A percentile compares a stretch with the other conserved stretches of the same genome.
Evolutionary conservation across 2,113 vertebrate species (phyloP).

Genomic region (Lucifuga dentata): DNA sequence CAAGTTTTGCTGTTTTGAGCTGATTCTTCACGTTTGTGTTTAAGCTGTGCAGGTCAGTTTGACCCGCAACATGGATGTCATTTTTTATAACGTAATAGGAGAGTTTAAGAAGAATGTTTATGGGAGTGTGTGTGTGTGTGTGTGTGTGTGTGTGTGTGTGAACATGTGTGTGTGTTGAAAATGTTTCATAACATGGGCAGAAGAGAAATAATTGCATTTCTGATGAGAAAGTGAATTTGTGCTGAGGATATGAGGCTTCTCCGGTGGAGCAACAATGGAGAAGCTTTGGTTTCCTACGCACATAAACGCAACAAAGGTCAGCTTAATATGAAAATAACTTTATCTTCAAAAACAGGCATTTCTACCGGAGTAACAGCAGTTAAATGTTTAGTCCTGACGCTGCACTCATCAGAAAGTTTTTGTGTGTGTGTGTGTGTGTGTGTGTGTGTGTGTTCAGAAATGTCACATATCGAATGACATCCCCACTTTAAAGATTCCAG

Average conservation of each 20-base stretch:
- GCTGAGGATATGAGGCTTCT: background rate
- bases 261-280: conserved; percentile 3
- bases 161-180: background rate
- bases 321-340: conserved; percentile 25
- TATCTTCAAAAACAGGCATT: conserved; percentile 34
- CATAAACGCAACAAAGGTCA: conserved; percentile 20
- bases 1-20: too few species aligned
- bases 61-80: too few species aligned
- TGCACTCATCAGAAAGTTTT: conserved; percentile 1
- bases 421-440: conserved; percentile 1
- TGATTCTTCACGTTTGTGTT: too few species aligned
- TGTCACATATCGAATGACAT: background rate
- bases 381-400: conserved; percentile 21
- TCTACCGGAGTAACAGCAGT: conserved; percentile 21
- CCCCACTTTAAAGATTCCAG: background rate
- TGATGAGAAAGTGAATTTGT: background rate
- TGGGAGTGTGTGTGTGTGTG: background rate
- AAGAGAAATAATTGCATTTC: background rate
- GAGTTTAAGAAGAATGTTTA: background rate
- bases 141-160: background rate
- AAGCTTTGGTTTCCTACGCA: conserved; percentile 13
- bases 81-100: too few species aligned
- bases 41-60: too few species aligned
- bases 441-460: background rate
- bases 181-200: background rate